Percentiles rank a stretch among this genome's conserved stretches.
phyloP scores from a whole-genome alignment of 1,140 invertebrate species.

The Zophobas morio region DNA sequence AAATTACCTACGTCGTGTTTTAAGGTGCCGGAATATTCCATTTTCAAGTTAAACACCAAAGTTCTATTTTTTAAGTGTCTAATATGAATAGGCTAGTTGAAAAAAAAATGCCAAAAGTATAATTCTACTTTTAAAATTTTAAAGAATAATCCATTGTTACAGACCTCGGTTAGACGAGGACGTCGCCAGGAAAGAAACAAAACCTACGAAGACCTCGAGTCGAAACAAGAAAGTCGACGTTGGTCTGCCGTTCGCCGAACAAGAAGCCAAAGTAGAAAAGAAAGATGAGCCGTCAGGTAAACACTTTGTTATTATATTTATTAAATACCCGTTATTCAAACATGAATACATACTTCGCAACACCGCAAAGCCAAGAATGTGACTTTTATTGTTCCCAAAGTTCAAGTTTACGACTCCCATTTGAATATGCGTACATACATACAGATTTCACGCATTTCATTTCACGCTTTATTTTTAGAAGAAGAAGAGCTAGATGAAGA shows the following conservation, averaged over 20 bases:
- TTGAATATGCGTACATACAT: too few species aligned
- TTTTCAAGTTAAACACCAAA: too few species aligned
- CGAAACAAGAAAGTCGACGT: conserved; percentile 50
- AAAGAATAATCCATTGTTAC: not conserved
- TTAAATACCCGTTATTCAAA: too few species aligned
- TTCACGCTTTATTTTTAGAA: conserved; percentile 41
- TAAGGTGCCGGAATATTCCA: too few species aligned
- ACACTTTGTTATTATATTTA: not conserved
- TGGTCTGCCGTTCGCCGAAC: conserved; percentile 54
- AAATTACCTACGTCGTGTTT: too few species aligned
- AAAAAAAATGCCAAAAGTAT: too few species aligned
- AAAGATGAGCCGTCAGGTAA: conserved; percentile 41
- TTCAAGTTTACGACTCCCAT: not conserved
- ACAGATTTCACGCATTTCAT: not conserved
- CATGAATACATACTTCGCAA: too few species aligned
- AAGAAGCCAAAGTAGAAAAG: conserved; percentile 26
- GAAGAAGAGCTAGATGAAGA: conserved; percentile 60
- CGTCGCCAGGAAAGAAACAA: conserved; percentile 25
- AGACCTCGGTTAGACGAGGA: conserved; percentile 17
- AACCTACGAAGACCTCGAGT: conserved; percentile 34
- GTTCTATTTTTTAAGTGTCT: too few species aligned
- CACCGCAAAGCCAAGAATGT: not conserved
- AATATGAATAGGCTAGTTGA: too few species aligned
- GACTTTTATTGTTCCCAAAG: conserved; percentile 14
- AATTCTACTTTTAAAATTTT: too few species aligned